These are phyloP conservation scores for Corvus hawaiiensis DNA, from an alignment of 2,113 vertebrate genomes.

Conservation along the genomic window DNA sequence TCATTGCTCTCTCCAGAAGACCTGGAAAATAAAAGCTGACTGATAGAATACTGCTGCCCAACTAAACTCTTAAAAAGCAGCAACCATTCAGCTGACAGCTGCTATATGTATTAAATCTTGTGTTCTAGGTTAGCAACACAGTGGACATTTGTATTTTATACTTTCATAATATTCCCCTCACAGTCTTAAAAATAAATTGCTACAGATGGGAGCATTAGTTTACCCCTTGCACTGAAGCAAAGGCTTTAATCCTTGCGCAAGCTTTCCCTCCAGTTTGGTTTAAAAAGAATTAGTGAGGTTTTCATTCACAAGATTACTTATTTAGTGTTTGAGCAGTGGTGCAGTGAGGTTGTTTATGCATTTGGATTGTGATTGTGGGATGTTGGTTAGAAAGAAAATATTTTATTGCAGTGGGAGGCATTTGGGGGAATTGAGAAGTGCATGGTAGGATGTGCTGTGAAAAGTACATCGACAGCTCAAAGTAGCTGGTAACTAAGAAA, in stretches of 20 bases:
- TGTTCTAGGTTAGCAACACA: neutral
- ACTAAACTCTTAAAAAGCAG: neutral
- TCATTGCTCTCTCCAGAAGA: neutral
- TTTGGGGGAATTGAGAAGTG: neutral
- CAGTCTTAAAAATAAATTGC: neutral
- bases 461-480: neutral
- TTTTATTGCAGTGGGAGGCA: neutral
- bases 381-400: neutral
- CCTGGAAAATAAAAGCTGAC: neutral
- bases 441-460: neutral
- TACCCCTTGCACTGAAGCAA: neutral
- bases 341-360: neutral
- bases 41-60: neutral
- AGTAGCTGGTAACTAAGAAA: neutral
- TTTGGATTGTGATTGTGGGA: neutral
- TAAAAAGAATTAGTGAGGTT: neutral
- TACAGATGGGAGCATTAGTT: neutral
- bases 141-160: neutral
- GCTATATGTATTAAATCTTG: neutral
- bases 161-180: neutral
- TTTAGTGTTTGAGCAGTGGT: neutral
- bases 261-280: neutral
- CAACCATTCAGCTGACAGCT: neutral
- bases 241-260: neutral
- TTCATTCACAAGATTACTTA: neutral